These are phyloP conservation scores for Microplitis mediator DNA, from an alignment of 1,140 invertebrate species.

Conservation along the genomic window DNA sequence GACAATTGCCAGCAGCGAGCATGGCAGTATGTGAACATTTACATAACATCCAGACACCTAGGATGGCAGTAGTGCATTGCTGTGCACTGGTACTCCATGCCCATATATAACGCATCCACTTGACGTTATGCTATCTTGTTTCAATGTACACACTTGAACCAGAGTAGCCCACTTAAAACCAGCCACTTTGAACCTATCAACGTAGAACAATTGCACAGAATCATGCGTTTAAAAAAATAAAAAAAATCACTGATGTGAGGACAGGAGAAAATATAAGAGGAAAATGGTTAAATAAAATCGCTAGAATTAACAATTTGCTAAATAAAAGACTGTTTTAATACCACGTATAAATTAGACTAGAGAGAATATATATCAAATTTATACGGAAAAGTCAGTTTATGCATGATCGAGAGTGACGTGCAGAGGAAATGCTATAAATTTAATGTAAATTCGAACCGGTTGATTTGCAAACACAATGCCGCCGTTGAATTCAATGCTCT, in stretches of 20 bases:
- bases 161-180: too few relatives aligned
- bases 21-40: background rate
- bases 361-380: constrained; percentile 16
- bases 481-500: constrained; percentile 56
- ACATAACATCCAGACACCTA: background rate
- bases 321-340: too few relatives aligned
- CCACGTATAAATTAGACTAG: too few relatives aligned
- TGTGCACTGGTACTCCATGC: background rate
- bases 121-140: background rate
- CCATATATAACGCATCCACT: background rate
- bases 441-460: constrained; percentile 59
- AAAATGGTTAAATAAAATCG: too few relatives aligned
- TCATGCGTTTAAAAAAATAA: too few relatives aligned
- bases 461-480: constrained; percentile 60
- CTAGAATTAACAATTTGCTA: too few relatives aligned
- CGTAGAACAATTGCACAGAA: background rate
- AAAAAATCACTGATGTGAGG: too few relatives aligned
- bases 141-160: background rate
- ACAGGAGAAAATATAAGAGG: too few relatives aligned
- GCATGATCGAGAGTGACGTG: constrained; percentile 11
- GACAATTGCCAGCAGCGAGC: background rate
- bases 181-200: background rate
- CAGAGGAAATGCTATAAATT: constrained; percentile 60
- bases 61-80: background rate
- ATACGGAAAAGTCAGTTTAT: constrained; percentile 9